Percentiles rank a stretch among this genome's conserved stretches.
phyloP scores from a whole-genome alignment of 2,797 vertebrate genomes.

The Leptodactylus fallax region DNA sequence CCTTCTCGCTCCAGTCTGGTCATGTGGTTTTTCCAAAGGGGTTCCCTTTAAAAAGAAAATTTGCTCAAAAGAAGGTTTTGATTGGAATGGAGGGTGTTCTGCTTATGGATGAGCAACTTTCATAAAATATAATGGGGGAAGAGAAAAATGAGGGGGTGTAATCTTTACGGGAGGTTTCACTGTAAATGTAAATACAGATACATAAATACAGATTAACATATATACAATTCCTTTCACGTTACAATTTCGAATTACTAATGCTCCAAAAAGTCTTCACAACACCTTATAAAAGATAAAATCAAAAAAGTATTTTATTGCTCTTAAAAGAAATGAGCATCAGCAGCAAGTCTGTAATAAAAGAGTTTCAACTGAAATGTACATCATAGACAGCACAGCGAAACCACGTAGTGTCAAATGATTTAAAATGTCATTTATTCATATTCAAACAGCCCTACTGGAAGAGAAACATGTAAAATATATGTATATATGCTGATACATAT shows the following conservation, averaged over 20 bases:
- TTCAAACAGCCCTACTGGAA: slow-evolving; percentile 54
- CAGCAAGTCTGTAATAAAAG: slow-evolving; percentile 3
- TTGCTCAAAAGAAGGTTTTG: too few relatives aligned
- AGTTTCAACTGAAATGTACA: neutral
- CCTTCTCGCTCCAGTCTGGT: too few relatives aligned
- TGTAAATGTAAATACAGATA: neutral
- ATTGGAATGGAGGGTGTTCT: too few relatives aligned
- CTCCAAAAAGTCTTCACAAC: neutral
- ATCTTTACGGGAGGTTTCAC: too few relatives aligned
- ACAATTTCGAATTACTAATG: neutral
- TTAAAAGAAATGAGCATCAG: neutral
- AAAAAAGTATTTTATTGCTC: neutral
- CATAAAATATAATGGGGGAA: too few relatives aligned
- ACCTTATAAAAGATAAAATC: neutral
- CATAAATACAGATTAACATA: neutral
- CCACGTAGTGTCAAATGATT: slow-evolving; percentile 46
- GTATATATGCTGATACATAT: slow-evolving; percentile 58
- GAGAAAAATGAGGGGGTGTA: too few relatives aligned
- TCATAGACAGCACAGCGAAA: slow-evolving; percentile 13
- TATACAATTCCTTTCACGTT: neutral
- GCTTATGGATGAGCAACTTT: too few relatives aligned
- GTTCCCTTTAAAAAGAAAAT: too few relatives aligned
- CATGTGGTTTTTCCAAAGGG: too few relatives aligned
- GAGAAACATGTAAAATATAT: slow-evolving; percentile 53
- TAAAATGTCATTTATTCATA: slow-evolving; percentile 46